These are phyloP conservation scores for Tetramorium parvispinum DNA, from an alignment of 1,140 invertebrate species.

Conservation along the genomic window DNA sequence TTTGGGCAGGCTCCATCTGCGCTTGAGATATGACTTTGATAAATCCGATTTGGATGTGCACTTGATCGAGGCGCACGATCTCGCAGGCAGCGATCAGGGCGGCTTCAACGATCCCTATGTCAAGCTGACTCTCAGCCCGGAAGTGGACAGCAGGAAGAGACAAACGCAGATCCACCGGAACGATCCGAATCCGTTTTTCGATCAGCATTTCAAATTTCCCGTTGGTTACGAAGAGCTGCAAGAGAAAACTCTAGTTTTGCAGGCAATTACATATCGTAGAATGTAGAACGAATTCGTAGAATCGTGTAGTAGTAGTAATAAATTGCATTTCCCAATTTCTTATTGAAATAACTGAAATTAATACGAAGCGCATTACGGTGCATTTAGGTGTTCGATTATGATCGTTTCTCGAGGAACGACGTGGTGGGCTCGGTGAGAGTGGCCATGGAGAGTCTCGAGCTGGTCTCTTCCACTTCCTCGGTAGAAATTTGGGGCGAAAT, in stretches of 20 bases:
- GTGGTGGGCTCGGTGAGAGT: constrained; percentile 92
- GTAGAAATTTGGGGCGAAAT: constrained; percentile 93
- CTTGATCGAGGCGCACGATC: constrained; percentile 93
- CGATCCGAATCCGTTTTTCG: constrained; percentile 92
- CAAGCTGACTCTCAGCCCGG: constrained; percentile 90
- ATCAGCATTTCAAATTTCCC: constrained; percentile 94
- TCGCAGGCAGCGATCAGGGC: constrained; percentile 92
- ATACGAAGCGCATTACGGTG: constrained; percentile 10
- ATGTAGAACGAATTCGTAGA: neutral
- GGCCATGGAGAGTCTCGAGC: constrained; percentile 89
- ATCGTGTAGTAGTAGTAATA: neutral
- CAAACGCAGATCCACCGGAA: constrained; percentile 93
- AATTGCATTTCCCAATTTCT: neutral
- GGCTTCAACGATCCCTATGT: constrained; percentile 96
- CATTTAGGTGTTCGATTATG: constrained; percentile 88
- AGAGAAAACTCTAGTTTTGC: constrained; percentile 90
- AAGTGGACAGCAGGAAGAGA: constrained; percentile 93
- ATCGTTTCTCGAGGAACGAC: constrained; percentile 92
- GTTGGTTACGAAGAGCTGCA: constrained; percentile 92
- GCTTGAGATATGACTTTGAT: constrained; percentile 96
- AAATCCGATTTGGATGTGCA: constrained; percentile 95
- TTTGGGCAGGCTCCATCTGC: constrained; percentile 92
- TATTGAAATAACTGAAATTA: neutral
- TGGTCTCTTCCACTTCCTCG: constrained; percentile 87
- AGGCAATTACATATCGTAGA: constrained; percentile 82